These are phyloP conservation scores for Boloria selene DNA, from an alignment of 2,888 invertebrate species.

Conservation along the genomic window DNA sequence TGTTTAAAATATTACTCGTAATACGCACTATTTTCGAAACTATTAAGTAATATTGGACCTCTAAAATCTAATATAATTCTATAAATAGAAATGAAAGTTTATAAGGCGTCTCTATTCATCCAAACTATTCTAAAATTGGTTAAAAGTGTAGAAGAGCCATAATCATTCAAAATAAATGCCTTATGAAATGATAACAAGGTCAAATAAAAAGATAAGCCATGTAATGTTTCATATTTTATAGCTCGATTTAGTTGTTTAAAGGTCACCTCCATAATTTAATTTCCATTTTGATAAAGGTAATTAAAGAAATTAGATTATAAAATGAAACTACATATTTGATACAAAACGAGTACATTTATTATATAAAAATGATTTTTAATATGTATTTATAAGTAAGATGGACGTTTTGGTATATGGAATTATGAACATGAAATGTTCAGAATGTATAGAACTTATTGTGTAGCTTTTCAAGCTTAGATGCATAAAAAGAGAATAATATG, in stretches of 20 bases:
- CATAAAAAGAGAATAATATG: too few species aligned
- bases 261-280: constrained; percentile 10
- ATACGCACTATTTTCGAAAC: too few species aligned
- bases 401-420: too few species aligned
- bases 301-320: not conserved
- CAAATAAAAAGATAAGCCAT: constrained; percentile 17
- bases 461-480: too few species aligned
- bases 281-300: not conserved
- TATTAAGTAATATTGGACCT: too few species aligned
- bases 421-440: too few species aligned
- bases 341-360: constrained; percentile 13
- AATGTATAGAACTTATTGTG: too few species aligned
- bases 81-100: not conserved
- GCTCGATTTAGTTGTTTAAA: constrained; percentile 25
- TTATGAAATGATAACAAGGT: constrained; percentile 31
- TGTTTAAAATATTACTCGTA: too few species aligned
- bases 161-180: constrained; percentile 8
- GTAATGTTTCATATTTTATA: constrained; percentile 30
- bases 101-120: not conserved
- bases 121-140: not conserved
- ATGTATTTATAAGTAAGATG: too few species aligned
- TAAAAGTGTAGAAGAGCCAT: constrained; percentile 2
- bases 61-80: too few species aligned
- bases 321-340: constrained; percentile 17
- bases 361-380: not conserved